A percentile compares a stretch with the other conserved stretches of the same genome.
Evolutionary conservation across 2,113 vertebrate genomes (phyloP).

Genomic region (Galeopterus variegatus): DNA sequence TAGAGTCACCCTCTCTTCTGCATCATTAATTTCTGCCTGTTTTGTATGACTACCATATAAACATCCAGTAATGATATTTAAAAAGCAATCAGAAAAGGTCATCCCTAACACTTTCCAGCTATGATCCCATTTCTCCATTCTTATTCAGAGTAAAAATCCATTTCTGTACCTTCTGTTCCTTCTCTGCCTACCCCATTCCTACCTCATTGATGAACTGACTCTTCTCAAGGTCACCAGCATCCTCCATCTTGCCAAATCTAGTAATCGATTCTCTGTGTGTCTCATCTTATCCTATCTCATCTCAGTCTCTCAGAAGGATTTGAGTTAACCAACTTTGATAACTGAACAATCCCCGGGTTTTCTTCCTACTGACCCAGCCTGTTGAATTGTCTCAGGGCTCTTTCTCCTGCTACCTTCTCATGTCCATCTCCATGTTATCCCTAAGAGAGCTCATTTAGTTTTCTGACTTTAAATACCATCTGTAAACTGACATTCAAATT

Average conservation of each 20-base stretch:
- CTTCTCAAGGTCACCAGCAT: neutral
- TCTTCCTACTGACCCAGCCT: neutral
- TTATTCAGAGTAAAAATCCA: neutral
- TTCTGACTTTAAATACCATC: constrained; percentile 5
- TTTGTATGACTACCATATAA: neutral
- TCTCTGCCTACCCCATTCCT: neutral
- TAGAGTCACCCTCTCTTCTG: neutral
- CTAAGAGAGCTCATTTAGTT: neutral
- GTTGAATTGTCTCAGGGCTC: neutral
- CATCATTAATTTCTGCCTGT: neutral
- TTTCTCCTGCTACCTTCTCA: neutral
- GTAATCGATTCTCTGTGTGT: neutral
- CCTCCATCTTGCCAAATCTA: neutral
- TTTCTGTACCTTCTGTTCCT: neutral
- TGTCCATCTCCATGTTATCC: neutral
- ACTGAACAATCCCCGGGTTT: neutral
- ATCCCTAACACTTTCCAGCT: neutral
- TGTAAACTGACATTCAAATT: neutral
- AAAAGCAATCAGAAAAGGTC: neutral
- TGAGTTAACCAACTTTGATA: neutral
- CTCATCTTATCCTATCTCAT: neutral
- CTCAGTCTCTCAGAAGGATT: neutral
- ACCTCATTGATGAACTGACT: neutral
- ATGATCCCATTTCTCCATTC: neutral
- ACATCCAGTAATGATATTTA: neutral